Percentiles rank a stretch among this genome's conserved stretches.
Evolutionary conservation across 1,140 invertebrate species (phyloP).

Genomic region (Sesamia nonagrioides): DNA sequence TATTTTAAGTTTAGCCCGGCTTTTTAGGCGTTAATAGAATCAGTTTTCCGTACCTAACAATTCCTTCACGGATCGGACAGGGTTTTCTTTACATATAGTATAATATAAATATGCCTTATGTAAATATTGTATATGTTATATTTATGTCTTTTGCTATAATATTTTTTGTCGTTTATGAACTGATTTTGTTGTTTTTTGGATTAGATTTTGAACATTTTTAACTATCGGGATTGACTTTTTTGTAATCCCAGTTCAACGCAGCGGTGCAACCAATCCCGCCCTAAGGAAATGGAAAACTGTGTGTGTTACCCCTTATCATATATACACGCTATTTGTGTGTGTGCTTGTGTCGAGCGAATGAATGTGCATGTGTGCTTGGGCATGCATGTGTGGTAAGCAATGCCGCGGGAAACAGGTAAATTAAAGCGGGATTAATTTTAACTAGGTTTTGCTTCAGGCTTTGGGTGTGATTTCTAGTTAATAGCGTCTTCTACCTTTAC

Average conservation of each 20-base stretch:
- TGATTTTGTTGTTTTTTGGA: too few relatives aligned
- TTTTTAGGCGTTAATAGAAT: too few relatives aligned
- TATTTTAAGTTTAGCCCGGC: too few relatives aligned
- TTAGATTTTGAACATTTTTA: too few relatives aligned
- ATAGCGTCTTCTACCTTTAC: background rate
- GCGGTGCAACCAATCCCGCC: background rate
- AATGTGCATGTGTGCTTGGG: background rate
- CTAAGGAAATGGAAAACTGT: constrained; percentile 15
- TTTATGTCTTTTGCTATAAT: too few relatives aligned
- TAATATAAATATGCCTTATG: too few relatives aligned
- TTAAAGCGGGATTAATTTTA: constrained; percentile 39
- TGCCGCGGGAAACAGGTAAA: constrained; percentile 29
- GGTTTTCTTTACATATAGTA: too few relatives aligned
- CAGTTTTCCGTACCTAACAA: too few relatives aligned
- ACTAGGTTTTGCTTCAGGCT: background rate
- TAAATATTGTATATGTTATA: too few relatives aligned
- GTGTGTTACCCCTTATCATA: background rate
- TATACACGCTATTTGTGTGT: background rate
- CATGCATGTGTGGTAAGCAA: background rate
- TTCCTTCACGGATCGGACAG: too few relatives aligned
- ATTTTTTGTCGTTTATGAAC: too few relatives aligned
- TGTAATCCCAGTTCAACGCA: constrained; percentile 6
- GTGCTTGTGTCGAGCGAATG: background rate
- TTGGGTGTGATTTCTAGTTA: constrained; percentile 10
- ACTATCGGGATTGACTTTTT: too few relatives aligned